A percentile compares a stretch with the other conserved stretches of the same genome.
Conservation (phyloP, 2,888 invertebrate genomes). For the Baronia brevicornis region DNA sequence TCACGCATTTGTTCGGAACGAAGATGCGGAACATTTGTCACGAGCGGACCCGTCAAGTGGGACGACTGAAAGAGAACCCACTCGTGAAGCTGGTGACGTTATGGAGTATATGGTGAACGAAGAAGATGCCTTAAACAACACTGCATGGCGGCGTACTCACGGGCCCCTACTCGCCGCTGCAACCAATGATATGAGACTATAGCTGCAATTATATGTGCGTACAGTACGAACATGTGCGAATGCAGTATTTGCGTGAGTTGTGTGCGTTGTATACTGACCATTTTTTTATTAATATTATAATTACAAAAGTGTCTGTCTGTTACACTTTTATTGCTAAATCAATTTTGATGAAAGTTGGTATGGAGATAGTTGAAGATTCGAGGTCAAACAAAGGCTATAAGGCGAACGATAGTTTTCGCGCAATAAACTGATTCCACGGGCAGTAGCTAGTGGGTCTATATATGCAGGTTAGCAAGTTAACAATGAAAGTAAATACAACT, state of each 20-base stretch:
- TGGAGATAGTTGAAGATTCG: too few species aligned
- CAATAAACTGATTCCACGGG: too few species aligned
- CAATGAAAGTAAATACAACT: too few species aligned
- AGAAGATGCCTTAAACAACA: conserved; percentile 15
- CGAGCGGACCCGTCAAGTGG: conserved; percentile 3
- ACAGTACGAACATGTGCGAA: not conserved
- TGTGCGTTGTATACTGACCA: too few species aligned
- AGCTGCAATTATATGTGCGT: conserved; percentile 18
- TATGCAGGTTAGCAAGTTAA: too few species aligned
- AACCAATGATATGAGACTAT: conserved; percentile 54
- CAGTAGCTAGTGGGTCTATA: too few species aligned
- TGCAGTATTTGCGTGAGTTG: conserved; percentile 12
- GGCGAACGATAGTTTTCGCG: too few species aligned
- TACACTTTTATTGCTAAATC: too few species aligned
- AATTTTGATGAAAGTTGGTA: too few species aligned
- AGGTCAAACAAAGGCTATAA: too few species aligned
- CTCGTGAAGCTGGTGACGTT: conserved; percentile 18
- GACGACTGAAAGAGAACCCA: conserved; percentile 15
- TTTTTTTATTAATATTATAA: too few species aligned
- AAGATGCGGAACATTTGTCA: conserved; percentile 18
- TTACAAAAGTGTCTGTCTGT: too few species aligned
- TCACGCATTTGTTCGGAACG: conserved; percentile 33
- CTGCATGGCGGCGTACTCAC: conserved; percentile 26
- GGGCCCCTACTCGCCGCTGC: conserved; percentile 39
- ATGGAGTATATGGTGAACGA: conserved; percentile 14